A percentile compares a stretch with the other conserved stretches of the same genome.
Conservation (phyloP, 2,888 invertebrate species). For the Molanna angustata region DNA sequence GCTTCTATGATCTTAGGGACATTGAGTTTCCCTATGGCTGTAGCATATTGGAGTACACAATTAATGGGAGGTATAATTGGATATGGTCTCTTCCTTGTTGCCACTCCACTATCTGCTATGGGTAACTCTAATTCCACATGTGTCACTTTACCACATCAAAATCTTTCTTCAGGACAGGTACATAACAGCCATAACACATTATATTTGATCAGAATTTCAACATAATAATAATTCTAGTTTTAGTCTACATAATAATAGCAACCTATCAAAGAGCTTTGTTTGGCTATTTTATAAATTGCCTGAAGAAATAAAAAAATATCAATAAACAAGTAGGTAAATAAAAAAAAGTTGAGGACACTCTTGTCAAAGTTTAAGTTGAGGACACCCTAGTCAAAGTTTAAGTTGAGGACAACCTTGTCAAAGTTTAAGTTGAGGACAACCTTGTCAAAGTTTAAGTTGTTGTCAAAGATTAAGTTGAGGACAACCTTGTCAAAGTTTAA, state of each 20-base stretch:
- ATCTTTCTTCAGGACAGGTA: neutral
- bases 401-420: too few relatives aligned
- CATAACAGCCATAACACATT: too few relatives aligned
- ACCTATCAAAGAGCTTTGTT: neutral
- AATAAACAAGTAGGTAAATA: too few relatives aligned
- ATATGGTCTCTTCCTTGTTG: neutral
- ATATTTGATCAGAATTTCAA: neutral
- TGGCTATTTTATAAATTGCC: neutral
- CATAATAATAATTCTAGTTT: too few relatives aligned
- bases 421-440: too few relatives aligned
- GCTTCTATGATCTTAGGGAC: neutral
- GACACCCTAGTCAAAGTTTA: too few relatives aligned
- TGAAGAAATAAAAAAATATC: neutral
- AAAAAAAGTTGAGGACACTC: too few relatives aligned
- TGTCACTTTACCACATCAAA: neutral
- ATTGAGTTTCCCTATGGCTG: neutral
- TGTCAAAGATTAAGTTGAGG: too few relatives aligned
- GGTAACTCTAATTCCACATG: neutral
- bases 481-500: too few relatives aligned
- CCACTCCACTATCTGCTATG: neutral
- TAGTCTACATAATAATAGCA: neutral
- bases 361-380: too few relatives aligned
- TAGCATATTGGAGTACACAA: neutral
- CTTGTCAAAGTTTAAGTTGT: too few relatives aligned
- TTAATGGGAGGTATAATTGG: neutral